Evolutionary conservation across 2,797 vertebrate genomes (phyloP), one percentile per base, ranked within the genome.

Genomic region (Chlorospingus flavigularis): DNA sequence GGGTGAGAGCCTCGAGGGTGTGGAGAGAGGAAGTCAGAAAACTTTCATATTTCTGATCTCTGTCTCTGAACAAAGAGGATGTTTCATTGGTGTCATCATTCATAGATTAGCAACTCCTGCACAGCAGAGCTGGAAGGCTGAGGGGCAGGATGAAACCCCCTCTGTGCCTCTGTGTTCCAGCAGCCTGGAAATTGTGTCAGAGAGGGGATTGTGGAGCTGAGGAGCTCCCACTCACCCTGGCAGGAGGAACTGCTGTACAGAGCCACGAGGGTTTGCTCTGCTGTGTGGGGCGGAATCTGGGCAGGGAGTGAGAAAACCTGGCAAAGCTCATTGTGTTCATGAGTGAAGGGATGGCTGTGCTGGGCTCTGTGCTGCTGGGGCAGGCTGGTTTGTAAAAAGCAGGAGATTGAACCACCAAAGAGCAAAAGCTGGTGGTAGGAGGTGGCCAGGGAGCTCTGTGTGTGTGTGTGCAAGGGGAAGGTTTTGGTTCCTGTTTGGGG

Each of bases 11-110:
- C 94, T 91, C 62, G 4, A 81, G 95, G 87, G 89, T 6, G 86
- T 26, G 18, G 2, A 61, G 80, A 77, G 94, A 96, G 95, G 95
- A 97, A 96, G 95, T 96, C 66, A 50, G 51, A 93, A 82, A 81
- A 66, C 92, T 80, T 91, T 86, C 25, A 0, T 75, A 17, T 91
- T 75, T 77, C 1, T 78, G 23, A 61, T 81, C 55, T 92, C 26
- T 78, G n/a, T 20, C 88, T 86, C 57, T 24, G 1, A 92, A 61
- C 68, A 42, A 42, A 75, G 62, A n/a, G 28, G 43, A 21, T 3
- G 28, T 39, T 79, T 35, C 4, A 33, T 31, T 28, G 42, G 31
- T 21, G 43, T 48, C 55, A 20, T 47, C 40, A 18, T 71, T 51
- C 30, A 8, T 60, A 23, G 45, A 17, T 28, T 0, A 45, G 70